phyloP scores from a whole-genome alignment of 1,140 invertebrate species.

The Pentalonia nigronervosa region DNA sequence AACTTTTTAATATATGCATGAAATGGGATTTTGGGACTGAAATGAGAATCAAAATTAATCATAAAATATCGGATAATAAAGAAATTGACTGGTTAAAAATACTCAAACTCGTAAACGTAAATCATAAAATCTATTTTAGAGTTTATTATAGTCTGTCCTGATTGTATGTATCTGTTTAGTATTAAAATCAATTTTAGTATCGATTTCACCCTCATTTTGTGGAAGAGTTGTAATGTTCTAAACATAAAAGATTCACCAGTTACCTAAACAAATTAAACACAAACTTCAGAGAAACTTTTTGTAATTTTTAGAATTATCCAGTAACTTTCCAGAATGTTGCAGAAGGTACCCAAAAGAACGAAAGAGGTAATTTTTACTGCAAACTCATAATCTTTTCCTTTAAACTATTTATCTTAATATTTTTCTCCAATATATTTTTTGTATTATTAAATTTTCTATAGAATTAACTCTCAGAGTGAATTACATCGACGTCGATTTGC shows the following conservation, averaged over 20 bases:
- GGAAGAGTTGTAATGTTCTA: background rate
- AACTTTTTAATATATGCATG: constrained; percentile 34
- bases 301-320: no score
- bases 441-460: no score
- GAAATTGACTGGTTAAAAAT: background rate
- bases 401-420: no score
- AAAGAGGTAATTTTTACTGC: no score
- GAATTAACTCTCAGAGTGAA: no score
- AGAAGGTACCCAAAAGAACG: no score
- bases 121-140: background rate
- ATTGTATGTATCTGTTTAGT: background rate
- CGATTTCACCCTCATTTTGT: background rate
- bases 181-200: background rate
- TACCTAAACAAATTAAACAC: background rate
- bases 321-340: no score
- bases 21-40: background rate
- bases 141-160: background rate
- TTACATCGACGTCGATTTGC: no score
- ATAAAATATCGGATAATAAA: background rate
- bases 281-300: background rate
- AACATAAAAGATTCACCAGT: background rate
- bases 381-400: no score
- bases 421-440: no score
- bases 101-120: background rate
- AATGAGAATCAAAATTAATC: constrained; percentile 16